A percentile compares a stretch with the other conserved stretches of the same genome.
Evolutionary conservation across 2,113 vertebrate species (phyloP).

Genomic region (Gadus chalcogrammus): DNA sequence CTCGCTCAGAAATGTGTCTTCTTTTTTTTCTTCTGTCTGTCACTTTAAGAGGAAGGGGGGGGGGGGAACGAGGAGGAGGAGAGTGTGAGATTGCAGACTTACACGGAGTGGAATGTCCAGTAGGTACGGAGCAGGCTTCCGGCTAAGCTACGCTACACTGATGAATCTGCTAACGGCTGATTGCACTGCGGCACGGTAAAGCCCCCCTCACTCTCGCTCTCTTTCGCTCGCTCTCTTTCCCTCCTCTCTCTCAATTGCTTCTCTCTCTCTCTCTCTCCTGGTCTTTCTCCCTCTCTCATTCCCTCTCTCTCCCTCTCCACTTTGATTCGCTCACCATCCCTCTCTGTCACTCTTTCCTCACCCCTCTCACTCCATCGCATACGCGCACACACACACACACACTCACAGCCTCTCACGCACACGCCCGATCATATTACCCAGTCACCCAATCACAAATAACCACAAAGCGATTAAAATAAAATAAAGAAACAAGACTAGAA

Average conservation of each 20-base stretch:
- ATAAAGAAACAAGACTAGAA: not conserved
- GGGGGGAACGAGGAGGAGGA: not conserved
- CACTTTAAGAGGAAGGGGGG: not conserved
- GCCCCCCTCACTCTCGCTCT: conserved; percentile 24
- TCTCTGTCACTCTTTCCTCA: conserved; percentile 10
- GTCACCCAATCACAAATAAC: conserved; percentile 48
- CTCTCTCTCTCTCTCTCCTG: too few species aligned
- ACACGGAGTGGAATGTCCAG: conserved; percentile 23
- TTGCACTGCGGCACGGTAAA: conserved; percentile 23
- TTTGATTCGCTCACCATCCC: not conserved
- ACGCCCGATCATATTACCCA: conserved; percentile 44
- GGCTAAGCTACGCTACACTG: conserved; percentile 25
- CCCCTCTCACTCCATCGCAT: too few species aligned
- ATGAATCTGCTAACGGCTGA: conserved; percentile 48
- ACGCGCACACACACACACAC: not conserved
- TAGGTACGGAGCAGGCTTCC: conserved; percentile 24
- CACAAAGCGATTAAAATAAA: conserved; percentile 7
- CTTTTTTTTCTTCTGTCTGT: too few species aligned
- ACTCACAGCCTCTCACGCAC: conserved; percentile 20
- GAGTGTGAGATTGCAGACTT: conserved; percentile 10
- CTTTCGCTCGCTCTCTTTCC: too few species aligned
- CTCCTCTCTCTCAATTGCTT: too few species aligned
- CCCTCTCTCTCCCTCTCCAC: not conserved
- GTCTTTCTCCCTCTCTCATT: not conserved
- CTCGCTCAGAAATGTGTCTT: not conserved